Base-by-base conservation (phyloP, 2,888 invertebrate genomes). In the Drosophila rubida region DNA sequence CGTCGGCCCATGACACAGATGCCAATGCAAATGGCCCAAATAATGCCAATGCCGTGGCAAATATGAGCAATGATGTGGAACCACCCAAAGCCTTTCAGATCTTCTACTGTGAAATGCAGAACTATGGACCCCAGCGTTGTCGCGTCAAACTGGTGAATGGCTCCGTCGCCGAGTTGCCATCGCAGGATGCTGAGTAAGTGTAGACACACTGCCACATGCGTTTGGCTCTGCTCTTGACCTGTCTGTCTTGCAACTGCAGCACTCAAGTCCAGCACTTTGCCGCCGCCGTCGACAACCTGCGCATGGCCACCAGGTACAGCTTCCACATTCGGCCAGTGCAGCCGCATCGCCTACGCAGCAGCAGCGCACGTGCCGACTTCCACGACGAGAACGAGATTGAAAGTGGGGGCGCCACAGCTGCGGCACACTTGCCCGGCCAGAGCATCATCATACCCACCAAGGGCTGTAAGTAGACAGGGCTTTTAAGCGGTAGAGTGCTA, bases 271-370 rank as follows among this genome's bases (percentile, higher is more conserved):
- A 91, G 44, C 91, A 92, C 53, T 95, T 94, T 90, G 93, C 93
- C 32, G 93, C 94, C 0, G 93, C 94, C 50, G 93, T 96, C 63
- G 93, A 94, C 23, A 96, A 96, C 51, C 93, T 96, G 54, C 93
- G 96, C 61, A 96, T 96, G 96, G 95, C 96, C 50, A 96, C 96
- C 48, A 95, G 95, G 39, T 96, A 96, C 90, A 95, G 96, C 49
- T 95, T 96, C 89, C 95, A 96, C 92, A 95, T 96, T 27, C 93
- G 94, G 49, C 94, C 95, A 0, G 65, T 74, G 25, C 78, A 78
- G 13, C 50, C 48, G 61, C 63, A 72, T 9, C 93, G 93, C 77
- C 90, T 93, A 68, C 90, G 89, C 82, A 89, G 89, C 71, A 80
- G 85, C 55, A 91, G 91, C 51, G 88, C 62, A 46, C 86, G 91